Evolutionary conservation across 1,140 invertebrate species (phyloP).

Genomic region (Heterodera carotae): DNA sequence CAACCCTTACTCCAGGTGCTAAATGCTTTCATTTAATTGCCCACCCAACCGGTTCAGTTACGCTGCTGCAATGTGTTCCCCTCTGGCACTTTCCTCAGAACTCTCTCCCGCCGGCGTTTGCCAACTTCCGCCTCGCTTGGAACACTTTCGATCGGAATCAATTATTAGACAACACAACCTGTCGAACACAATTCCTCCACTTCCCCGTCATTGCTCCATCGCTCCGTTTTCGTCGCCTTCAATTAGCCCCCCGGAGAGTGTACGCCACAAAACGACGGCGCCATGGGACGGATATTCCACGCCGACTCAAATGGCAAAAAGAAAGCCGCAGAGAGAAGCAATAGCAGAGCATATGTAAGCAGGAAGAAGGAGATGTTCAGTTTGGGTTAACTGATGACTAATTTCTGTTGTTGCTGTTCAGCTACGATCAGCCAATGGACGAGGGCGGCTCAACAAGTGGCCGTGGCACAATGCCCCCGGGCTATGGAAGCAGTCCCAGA

Average conservation of each 20-base stretch:
- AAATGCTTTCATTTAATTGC: not conserved
- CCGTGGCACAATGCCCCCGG: constrained; percentile 39
- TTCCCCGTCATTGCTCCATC: not conserved
- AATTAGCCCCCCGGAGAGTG: not conserved
- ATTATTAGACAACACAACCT: constrained; percentile 7
- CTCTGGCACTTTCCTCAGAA: constrained; percentile 14
- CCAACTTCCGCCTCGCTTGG: constrained; percentile 6
- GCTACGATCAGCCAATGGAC: constrained; percentile 23
- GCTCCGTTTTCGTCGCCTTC: not conserved
- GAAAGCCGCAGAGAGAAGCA: not conserved
- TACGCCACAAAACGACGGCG: not conserved
- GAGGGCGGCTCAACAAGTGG: constrained; percentile 40
- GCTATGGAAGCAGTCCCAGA: constrained; percentile 36
- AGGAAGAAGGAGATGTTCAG: not conserved
- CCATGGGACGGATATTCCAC: not conserved
- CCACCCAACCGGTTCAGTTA: constrained; percentile 16
- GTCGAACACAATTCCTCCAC: not conserved
- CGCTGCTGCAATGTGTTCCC: constrained; percentile 44
- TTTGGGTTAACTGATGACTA: no score
- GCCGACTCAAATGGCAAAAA: not conserved
- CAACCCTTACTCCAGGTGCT: constrained; percentile 44
- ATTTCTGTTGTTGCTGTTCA: not conserved
- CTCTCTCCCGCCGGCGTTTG: not conserved
- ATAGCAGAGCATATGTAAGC: not conserved
- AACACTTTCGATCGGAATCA: not conserved